Conservation (phyloP, 2,888 invertebrate species). For the Amiota minor region DNA sequence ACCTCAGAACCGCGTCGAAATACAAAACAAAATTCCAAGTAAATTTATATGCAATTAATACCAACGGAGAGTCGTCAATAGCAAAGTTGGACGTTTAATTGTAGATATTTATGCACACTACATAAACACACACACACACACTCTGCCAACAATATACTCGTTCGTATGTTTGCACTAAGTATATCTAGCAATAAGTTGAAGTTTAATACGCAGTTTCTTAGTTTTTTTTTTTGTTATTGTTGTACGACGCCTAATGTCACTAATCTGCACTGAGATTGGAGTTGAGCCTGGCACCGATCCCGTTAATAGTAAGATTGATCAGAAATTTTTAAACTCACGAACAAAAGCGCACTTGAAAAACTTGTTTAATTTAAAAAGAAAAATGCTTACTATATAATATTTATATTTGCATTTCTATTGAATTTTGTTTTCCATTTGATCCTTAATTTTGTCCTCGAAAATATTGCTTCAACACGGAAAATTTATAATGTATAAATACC, state of each 20-base stretch:
- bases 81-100: constrained; percentile 15
- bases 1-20: not conserved
- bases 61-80: not conserved
- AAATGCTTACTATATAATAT: constrained; percentile 15
- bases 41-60: not conserved
- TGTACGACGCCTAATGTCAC: constrained; percentile 43
- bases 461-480: not conserved
- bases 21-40: constrained; percentile 7
- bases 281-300: constrained; percentile 42
- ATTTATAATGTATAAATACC: too few species aligned
- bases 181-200: constrained; percentile 9
- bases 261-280: constrained; percentile 66
- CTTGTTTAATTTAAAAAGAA: constrained; percentile 10
- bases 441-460: not conserved
- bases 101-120: constrained; percentile 11
- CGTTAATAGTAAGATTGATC: not conserved
- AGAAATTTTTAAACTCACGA: not conserved
- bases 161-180: constrained; percentile 21
- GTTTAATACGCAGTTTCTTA: constrained; percentile 27
- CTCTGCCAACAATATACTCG: not conserved
- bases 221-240: not conserved
- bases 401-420: too few species aligned
- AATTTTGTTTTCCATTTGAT: too few species aligned
- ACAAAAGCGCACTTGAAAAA: not conserved
- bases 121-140: not conserved